Evolutionary conservation across 2,888 invertebrate genomes (phyloP).

Genomic region (Helicoverpa assulta): DNA sequence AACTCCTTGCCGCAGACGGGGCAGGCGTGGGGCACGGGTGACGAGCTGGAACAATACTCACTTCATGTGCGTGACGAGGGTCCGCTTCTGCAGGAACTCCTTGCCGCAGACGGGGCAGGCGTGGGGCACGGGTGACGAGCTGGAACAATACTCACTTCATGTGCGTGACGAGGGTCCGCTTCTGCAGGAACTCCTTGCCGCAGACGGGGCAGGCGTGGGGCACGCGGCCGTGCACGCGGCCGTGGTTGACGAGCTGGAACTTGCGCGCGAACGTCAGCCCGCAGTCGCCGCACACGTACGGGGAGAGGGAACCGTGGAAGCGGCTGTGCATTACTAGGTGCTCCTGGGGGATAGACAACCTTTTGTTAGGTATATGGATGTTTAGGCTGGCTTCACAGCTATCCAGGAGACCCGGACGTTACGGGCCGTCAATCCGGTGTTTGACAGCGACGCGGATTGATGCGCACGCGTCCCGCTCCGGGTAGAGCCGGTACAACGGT

Average conservation of each 20-base stretch:
- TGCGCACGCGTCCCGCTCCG: no score
- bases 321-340: constrained; percentile 96
- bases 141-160: constrained; percentile 91
- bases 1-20: constrained; percentile 96
- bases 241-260: constrained; percentile 96
- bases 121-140: constrained; percentile 95
- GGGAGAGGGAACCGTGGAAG: constrained; percentile 98
- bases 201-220: constrained; percentile 95
- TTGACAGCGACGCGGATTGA: no score
- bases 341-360: constrained; percentile 71
- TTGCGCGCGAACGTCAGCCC: constrained; percentile 95
- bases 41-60: constrained; percentile 91
- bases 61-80: constrained; percentile 95
- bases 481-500: no score
- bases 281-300: constrained; percentile 98
- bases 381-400: no score
- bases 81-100: constrained; percentile 96
- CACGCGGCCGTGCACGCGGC: constrained; percentile 94
- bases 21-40: constrained; percentile 95
- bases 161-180: constrained; percentile 95
- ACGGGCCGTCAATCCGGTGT: no score
- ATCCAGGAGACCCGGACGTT: no score
- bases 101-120: constrained; percentile 95
- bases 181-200: constrained; percentile 96
- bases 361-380: background rate